These are phyloP conservation scores for Halocynthia roretzi DNA, from an alignment of 23 tunicate species.

Conservation along the genomic window DNA sequence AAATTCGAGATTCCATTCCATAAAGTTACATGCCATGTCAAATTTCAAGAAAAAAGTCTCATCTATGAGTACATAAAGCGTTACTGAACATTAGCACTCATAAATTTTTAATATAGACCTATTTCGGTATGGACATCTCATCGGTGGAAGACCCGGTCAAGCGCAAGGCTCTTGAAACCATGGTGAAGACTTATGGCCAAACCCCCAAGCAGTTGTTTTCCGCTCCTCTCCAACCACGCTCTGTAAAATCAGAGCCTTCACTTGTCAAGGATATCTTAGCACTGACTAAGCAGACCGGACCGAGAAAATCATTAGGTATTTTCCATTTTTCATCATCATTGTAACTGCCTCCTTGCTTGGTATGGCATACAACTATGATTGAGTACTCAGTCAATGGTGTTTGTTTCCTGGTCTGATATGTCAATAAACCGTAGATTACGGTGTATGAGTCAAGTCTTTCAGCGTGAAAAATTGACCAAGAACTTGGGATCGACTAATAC, in stretches of 20 bases:
- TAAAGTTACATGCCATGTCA: neutral
- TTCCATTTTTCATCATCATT: neutral
- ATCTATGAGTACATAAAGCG: neutral
- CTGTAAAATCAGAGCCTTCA: neutral
- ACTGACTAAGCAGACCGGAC: neutral
- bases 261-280: neutral
- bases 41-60: neutral
- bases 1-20: neutral
- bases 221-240: conserved; percentile 55
- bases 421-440: no score
- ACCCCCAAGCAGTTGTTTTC: conserved; percentile 89
- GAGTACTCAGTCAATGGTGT: neutral
- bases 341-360: neutral
- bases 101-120: conserved; percentile 36
- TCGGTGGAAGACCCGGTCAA: conserved; percentile 81
- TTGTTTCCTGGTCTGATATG: neutral
- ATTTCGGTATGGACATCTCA: conserved; percentile 79
- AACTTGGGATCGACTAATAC: no score
- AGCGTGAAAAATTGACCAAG: no score
- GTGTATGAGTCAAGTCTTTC: no score
- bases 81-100: neutral
- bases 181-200: conserved; percentile 98
- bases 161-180: conserved; percentile 90
- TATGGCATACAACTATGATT: no score
- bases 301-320: conserved; percentile 14